Conservation (phyloP, 2,888 invertebrate species). For the Petrophora chlorosata region DNA sequence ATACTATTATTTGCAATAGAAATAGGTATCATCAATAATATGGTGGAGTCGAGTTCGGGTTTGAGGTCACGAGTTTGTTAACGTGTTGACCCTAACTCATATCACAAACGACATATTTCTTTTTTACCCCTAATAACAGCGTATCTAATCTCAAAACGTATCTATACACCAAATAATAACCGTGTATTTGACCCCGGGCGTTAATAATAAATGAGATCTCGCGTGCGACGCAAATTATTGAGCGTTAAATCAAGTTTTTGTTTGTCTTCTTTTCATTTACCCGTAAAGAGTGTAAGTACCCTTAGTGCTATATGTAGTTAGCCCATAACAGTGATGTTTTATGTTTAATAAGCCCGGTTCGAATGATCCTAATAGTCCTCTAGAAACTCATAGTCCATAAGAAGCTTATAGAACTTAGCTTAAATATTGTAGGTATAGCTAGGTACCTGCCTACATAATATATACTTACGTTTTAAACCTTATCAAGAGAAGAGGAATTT, state of each 20-base stretch:
- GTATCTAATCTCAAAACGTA: slow-evolving; percentile 23
- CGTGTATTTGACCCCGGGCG: slow-evolving; percentile 12
- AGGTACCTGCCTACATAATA: too few relatives aligned
- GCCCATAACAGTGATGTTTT: too few relatives aligned
- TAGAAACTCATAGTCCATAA: too few relatives aligned
- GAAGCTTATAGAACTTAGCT: too few relatives aligned
- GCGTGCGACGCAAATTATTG: slow-evolving; percentile 30
- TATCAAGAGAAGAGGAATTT: neutral
- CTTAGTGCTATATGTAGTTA: too few relatives aligned
- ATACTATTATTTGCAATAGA: too few relatives aligned
- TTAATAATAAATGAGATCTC: slow-evolving; percentile 27
- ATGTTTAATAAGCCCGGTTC: too few relatives aligned
- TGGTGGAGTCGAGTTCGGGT: neutral
- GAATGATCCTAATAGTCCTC: too few relatives aligned
- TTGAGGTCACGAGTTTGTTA: neutral
- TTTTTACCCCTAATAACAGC: slow-evolving; percentile 11
- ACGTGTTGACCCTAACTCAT: slow-evolving; percentile 10
- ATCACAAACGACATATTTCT: slow-evolving; percentile 6
- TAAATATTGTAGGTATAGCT: too few relatives aligned
- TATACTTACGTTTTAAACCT: too few relatives aligned
- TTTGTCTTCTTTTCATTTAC: too few relatives aligned
- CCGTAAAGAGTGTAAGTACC: too few relatives aligned
- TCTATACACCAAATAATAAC: slow-evolving; percentile 16
- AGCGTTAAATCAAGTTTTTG: slow-evolving; percentile 28
- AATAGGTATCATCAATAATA: neutral